phyloP scores from a whole-genome alignment of 2,888 invertebrate genomes.

The Brachyptera risi region DNA sequence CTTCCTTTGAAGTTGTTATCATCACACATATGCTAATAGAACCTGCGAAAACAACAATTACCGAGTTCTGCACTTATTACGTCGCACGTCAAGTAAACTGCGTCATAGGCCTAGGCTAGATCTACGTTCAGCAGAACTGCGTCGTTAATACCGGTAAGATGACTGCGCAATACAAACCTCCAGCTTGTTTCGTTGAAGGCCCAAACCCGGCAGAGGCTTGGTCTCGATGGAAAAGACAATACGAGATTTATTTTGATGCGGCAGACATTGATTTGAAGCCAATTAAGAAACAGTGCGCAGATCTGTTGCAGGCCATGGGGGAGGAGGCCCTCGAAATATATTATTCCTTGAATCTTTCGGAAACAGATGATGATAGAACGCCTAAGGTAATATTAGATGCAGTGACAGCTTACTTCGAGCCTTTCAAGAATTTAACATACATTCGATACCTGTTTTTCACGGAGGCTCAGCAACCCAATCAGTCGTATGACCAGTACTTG shows the following conservation, averaged over 20 bases:
- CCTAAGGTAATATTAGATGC: background rate
- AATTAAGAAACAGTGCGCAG: background rate
- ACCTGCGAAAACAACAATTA: too few species aligned
- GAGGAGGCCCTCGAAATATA: background rate
- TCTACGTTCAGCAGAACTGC: too few species aligned
- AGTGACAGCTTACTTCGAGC: background rate
- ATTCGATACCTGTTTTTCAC: background rate
- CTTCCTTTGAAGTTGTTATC: too few species aligned
- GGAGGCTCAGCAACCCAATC: background rate
- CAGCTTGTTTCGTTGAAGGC: too few species aligned
- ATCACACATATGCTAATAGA: too few species aligned
- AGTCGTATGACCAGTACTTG: background rate
- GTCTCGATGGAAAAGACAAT: background rate
- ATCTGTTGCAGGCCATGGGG: background rate
- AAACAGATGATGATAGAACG: background rate
- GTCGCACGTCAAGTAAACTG: too few species aligned
- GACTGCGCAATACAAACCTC: too few species aligned
- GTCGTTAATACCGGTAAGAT: too few species aligned
- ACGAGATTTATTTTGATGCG: background rate
- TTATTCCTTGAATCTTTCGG: background rate
- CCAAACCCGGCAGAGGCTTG: background rate
- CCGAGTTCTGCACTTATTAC: too few species aligned
- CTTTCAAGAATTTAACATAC: background rate
- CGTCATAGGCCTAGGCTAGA: too few species aligned
- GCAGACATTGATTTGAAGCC: background rate